Base-by-base conservation (phyloP, 2,888 invertebrate species). In the Nephrotoma guestfalica region DNA sequence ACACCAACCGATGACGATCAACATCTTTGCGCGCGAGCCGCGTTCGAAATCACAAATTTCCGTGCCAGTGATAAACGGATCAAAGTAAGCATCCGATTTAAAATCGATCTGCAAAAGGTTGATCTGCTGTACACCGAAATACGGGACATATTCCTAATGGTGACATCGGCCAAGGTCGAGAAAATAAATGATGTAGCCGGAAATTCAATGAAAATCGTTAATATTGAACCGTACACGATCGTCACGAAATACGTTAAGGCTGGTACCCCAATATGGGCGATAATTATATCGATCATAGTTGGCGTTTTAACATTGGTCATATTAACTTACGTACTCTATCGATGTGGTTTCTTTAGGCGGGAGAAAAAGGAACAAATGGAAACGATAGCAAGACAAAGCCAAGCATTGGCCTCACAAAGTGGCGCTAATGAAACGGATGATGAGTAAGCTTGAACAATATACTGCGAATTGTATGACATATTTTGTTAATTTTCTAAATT, bases 261-360 rank as follows among this genome's bases (percentile, higher is more conserved):
- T 7, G 18, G 42, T 7, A 43, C 43, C 4, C 85, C 85, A 3
- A 45, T 85, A 43, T 85, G 85, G 85, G 85, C 9, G 4, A 43
- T 43, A 18, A 45, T 85, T 45, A 5, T 85, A 43, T 85, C 85
- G 7, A 43, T 18, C 3, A 1, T 85, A 4, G 43, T 85, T 43
- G 85, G 85, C 9, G 11, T 85, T 15, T 45, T 85, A 45, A 11
- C 43, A 15, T 15, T 85, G 43, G 43, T 18, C 3, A 43, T 85
- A 7, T 11, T 85, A 18, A 30, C 85, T 4, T 85, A 85, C 45
- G 45, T 41, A 15, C 18, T 43, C 3, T 85, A 45, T 41, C 41
- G 15, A 30, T 42, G 90, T 87, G 93, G 93, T 86, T 93, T 93
- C 90, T 93, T 93, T 88, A 91, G 91, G 86, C 90, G 93, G 84